phyloP scores from a whole-genome alignment of 1,140 invertebrate genomes.

The Trichoplusia ni region DNA sequence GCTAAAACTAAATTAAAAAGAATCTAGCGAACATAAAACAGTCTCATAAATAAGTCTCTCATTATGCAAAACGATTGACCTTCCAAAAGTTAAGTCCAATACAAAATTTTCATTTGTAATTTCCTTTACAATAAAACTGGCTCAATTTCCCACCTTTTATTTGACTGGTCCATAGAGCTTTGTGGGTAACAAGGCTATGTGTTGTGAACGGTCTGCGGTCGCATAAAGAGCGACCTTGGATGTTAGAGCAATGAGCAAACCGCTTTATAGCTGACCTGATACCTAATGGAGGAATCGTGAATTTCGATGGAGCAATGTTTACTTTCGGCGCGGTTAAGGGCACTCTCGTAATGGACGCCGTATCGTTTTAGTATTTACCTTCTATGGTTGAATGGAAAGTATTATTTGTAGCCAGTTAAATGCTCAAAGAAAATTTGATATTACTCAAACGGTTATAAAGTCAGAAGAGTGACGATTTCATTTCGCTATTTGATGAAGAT shows the following conservation, averaged over 20 bases:
- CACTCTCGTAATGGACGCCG: background rate
- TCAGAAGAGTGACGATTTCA: too few relatives aligned
- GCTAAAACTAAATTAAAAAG: too few relatives aligned
- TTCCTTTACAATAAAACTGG: slow-evolving; percentile 2
- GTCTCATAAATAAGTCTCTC: too few relatives aligned
- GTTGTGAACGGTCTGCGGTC: slow-evolving; percentile 18
- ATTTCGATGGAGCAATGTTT: slow-evolving; percentile 32
- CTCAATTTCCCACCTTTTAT: slow-evolving; percentile 9
- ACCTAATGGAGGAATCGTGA: slow-evolving; percentile 32
- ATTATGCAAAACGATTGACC: too few relatives aligned
- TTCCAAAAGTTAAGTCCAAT: background rate
- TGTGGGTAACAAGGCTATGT: slow-evolving; percentile 9
- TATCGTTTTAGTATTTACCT: slow-evolving; percentile 1
- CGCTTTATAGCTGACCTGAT: slow-evolving; percentile 15
- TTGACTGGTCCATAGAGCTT: slow-evolving; percentile 23
- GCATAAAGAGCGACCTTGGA: slow-evolving; percentile 26
- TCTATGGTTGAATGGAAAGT: background rate
- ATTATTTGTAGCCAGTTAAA: background rate
- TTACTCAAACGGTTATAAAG: too few relatives aligned
- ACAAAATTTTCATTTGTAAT: slow-evolving; percentile 4
- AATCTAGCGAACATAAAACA: too few relatives aligned
- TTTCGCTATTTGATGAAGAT: too few relatives aligned
- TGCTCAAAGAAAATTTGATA: background rate
- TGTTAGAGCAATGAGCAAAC: slow-evolving; percentile 15
- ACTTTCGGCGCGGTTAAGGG: slow-evolving; percentile 22